Conservation (phyloP, 2,888 invertebrate genomes). For the Euzophera pinguis region DNA sequence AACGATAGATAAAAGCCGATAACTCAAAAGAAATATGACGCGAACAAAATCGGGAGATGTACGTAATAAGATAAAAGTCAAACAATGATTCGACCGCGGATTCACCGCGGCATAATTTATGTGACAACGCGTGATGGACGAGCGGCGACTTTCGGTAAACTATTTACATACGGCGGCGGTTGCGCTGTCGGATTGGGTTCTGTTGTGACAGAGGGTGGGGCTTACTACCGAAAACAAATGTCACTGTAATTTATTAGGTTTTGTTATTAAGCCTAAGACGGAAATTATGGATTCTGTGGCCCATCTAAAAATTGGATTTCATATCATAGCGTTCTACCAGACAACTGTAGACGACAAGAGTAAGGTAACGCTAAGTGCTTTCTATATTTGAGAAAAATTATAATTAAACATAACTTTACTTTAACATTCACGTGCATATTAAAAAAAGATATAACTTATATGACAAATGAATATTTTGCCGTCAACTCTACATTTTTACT, state of each 20-base stretch:
- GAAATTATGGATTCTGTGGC: slow-evolving; percentile 42
- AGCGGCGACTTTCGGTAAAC: slow-evolving; percentile 80
- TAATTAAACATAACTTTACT: too few species aligned
- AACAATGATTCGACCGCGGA: slow-evolving; percentile 80
- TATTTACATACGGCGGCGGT: slow-evolving; percentile 77
- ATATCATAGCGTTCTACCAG: not conserved
- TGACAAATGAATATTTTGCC: too few species aligned
- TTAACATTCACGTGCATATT: too few species aligned
- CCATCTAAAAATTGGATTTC: not conserved
- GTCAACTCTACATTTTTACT: too few species aligned
- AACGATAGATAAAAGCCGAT: slow-evolving; percentile 79
- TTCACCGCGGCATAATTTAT: slow-evolving; percentile 81
- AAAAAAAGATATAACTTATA: too few species aligned
- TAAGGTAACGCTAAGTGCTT: too few species aligned
- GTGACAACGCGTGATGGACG: slow-evolving; percentile 80
- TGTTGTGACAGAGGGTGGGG: slow-evolving; percentile 77
- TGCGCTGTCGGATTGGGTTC: slow-evolving; percentile 77
- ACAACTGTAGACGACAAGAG: not conserved
- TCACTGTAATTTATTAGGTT: slow-evolving; percentile 79
- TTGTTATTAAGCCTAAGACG: slow-evolving; percentile 71
- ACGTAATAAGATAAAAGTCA: slow-evolving; percentile 80
- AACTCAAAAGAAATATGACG: slow-evolving; percentile 79
- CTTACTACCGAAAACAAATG: slow-evolving; percentile 79
- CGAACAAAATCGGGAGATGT: slow-evolving; percentile 80
- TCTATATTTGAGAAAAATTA: too few species aligned